phyloP scores from a whole-genome alignment of 2,113 vertebrate species.

The Rhegmatorhina hoffmannsi region DNA sequence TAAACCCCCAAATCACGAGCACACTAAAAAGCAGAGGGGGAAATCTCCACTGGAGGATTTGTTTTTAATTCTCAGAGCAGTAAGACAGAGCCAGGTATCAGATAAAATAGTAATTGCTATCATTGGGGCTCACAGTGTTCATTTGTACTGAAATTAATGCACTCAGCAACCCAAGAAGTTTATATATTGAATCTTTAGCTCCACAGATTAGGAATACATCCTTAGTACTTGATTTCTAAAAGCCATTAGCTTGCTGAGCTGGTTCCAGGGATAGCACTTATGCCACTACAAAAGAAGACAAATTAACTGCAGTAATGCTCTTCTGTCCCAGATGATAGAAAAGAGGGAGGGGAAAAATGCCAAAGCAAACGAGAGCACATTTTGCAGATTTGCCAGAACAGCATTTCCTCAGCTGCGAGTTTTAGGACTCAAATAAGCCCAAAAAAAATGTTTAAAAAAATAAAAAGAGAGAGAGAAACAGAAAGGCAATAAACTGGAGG shows the following conservation, averaged over 20 bases:
- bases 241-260: conserved; percentile 45
- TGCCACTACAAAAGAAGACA: conserved; percentile 6
- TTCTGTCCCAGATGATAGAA: conserved; percentile 2
- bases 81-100: not conserved
- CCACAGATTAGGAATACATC: conserved; percentile 10
- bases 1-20: not conserved
- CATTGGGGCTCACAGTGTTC: conserved; percentile 8
- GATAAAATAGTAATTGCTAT: conserved; percentile 37
- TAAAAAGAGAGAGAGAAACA: not conserved
- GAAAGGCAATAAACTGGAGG: not conserved
- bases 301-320: conserved; percentile 48
- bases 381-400: conserved; percentile 28
- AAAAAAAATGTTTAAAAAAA: not conserved
- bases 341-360: not conserved
- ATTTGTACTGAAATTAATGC: not conserved
- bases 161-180: conserved; percentile 31
- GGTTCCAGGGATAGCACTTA: conserved; percentile 24
- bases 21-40: not conserved
- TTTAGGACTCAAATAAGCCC: not conserved
- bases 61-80: conserved; percentile 29
- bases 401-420: not conserved
- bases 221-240: conserved; percentile 18
- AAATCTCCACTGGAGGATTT: not conserved
- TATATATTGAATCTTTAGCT: conserved; percentile 24
- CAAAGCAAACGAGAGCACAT: not conserved